Evolutionary conservation across 2,888 invertebrate genomes (phyloP), one percentile per base, ranked within the genome.

Genomic region (Philhelius pedissequus): DNA sequence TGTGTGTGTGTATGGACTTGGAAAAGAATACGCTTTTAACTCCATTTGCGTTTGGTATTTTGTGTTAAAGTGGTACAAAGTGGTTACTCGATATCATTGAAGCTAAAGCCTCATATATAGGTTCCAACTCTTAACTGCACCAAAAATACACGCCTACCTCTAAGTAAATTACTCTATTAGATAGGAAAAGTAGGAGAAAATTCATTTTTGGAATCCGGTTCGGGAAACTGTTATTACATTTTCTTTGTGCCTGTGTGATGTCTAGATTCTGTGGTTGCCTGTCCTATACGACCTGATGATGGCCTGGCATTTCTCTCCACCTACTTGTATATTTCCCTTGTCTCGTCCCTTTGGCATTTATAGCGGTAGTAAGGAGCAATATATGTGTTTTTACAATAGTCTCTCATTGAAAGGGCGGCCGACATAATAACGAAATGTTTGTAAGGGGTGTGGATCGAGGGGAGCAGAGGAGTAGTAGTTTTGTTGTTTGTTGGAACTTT

Each of bases 171-270:
- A 75, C 84, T 84, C 71, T 68, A 80, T 84, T 84, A 76, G 75
- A 79, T 84, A 71, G 80, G 48, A 80, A 64, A 80, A 84, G 71
- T 75, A 80, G 84, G 80, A 80, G 84, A 71, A 68, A 80, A 84
- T 84, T 80, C 84, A 84, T 84, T 82, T n/a, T 84, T 45, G 71
- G 45, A 80, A 76, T 80, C 75, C 75, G 75, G 52, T 68, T 80
- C 66, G 45, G 50, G 38, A 76, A 84, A 80, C 70, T 76, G 80
- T 76, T 84, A 84, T 84, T 79, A 58, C 74, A 74, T 78, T 83
- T 83, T 70, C 70, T 62, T 27, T 75, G 30, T 40, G 30, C 38
- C 11, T 48, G 22, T 48, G n/a, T 48, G n/a, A 48, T 48, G 48
- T 48, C 48, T 48, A 48, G 60, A 25, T 60, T 38, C 40, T 38